These are phyloP conservation scores for Nemapogon koenigi DNA, from an alignment of 2,888 invertebrate species.

Conservation along the genomic window DNA sequence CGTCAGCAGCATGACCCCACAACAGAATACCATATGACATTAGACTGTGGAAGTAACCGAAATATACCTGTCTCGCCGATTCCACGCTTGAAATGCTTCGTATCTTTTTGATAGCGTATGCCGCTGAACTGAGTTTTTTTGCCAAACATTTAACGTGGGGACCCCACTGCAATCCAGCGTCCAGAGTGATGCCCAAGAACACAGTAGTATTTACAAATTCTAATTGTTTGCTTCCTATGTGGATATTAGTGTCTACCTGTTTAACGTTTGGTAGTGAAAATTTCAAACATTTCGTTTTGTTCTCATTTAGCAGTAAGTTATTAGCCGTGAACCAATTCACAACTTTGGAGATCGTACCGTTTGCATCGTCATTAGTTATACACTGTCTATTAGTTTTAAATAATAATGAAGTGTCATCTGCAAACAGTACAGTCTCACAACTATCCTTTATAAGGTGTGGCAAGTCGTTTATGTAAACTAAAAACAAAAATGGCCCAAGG, in stretches of 20 bases:
- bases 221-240: too few species aligned
- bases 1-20: slow-evolving; percentile 5
- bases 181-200: background rate
- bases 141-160: background rate
- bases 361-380: background rate
- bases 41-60: slow-evolving; percentile 3
- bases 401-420: slow-evolving; percentile 1
- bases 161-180: background rate
- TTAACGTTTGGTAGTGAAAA: too few species aligned
- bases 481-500: background rate
- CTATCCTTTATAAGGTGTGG: background rate
- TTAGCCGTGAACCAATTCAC: background rate
- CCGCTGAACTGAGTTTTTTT: slow-evolving; percentile 4
- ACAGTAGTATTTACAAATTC: background rate
- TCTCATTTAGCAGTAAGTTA: background rate
- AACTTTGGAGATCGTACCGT: background rate
- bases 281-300: background rate
- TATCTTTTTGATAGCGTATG: slow-evolving; percentile 3
- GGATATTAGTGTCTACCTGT: too few species aligned
- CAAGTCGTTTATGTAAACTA: background rate
- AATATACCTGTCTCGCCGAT: slow-evolving; percentile 1
- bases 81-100: background rate
- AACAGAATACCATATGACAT: slow-evolving; percentile 5
- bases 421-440: background rate
- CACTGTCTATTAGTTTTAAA: background rate